Evolutionary conservation across 1,140 invertebrate genomes (phyloP).

Genomic region (Zaprionus gabonicus): DNA sequence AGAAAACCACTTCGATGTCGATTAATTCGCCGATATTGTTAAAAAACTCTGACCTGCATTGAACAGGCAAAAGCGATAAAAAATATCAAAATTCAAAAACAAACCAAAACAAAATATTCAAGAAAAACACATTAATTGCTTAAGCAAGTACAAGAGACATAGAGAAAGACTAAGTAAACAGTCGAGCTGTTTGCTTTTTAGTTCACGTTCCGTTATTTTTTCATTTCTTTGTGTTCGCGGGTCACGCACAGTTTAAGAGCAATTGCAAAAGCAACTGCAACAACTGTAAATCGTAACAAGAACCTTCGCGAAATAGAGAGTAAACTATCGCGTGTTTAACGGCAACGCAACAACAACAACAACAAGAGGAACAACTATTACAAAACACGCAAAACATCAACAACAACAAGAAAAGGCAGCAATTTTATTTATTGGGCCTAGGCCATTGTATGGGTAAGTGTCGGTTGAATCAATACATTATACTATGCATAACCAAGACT

Average conservation of each 20-base stretch:
- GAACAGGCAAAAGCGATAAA: conserved; percentile 74
- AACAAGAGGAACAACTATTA: conserved; percentile 17
- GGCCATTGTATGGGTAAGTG: conserved; percentile 85
- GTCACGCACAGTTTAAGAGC: conserved; percentile 43
- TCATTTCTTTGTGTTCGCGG: conserved; percentile 67
- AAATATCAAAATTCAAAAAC: neutral
- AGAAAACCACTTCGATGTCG: conserved; percentile 83
- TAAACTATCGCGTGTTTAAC: neutral
- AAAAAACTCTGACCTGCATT: conserved; percentile 82
- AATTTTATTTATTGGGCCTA: conserved; percentile 82
- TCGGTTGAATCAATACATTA: conserved; percentile 17
- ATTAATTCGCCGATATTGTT: conserved; percentile 83
- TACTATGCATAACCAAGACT: neutral
- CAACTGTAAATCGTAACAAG: conserved; percentile 38
- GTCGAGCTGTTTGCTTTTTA: conserved; percentile 71
- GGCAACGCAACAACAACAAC: neutral
- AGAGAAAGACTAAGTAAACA: conserved; percentile 24
- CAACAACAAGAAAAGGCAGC: conserved; percentile 51
- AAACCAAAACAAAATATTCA: conserved; percentile 8
- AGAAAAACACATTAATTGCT: conserved; percentile 11
- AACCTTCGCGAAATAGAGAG: conserved; percentile 1
- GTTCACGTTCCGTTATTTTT: conserved; percentile 74
- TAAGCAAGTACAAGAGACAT: conserved; percentile 22
- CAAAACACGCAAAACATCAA: conserved; percentile 26
- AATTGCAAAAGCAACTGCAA: conserved; percentile 38